phyloP scores from a whole-genome alignment of 2,797 vertebrate species.

The Streptopelia turtur region DNA sequence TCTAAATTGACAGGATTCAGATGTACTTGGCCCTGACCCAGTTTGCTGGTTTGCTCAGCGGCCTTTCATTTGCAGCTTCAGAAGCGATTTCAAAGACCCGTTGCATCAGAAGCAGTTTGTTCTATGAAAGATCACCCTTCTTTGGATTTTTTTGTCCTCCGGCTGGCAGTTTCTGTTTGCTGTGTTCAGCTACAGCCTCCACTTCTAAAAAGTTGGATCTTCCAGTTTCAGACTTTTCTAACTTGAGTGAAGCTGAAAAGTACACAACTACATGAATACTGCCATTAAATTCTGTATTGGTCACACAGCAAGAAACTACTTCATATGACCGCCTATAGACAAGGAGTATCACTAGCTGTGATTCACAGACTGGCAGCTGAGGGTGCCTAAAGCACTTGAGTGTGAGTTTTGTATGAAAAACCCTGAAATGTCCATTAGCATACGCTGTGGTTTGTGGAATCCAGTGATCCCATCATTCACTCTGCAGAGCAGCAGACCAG shows the following conservation, averaged over 20 bases:
- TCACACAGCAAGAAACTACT: neutral
- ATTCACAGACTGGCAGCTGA: neutral
- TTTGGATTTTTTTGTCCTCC: neutral
- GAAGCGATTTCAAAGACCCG: conserved; percentile 23
- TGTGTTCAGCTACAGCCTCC: neutral
- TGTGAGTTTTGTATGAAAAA: neutral
- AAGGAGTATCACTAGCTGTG: neutral
- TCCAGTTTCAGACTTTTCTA: neutral
- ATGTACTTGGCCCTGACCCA: neutral
- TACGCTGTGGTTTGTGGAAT: neutral
- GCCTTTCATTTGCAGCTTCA: conserved; percentile 24
- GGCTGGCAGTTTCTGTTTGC: neutral
- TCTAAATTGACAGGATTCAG: neutral
- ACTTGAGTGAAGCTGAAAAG: neutral
- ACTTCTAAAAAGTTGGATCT: neutral
- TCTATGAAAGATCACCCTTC: neutral
- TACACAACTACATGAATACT: neutral
- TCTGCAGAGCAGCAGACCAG: neutral
- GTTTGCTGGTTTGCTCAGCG: neutral
- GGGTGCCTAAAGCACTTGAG: neutral
- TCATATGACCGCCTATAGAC: neutral
- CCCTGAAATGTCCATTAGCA: neutral
- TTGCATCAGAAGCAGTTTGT: neutral
- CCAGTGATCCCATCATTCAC: neutral
- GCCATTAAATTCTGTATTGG: neutral